A percentile compares a stretch with the other conserved stretches of the same genome.
phyloP scores from a whole-genome alignment of 2,888 invertebrate species.

The Eupelmus urozonus region DNA sequence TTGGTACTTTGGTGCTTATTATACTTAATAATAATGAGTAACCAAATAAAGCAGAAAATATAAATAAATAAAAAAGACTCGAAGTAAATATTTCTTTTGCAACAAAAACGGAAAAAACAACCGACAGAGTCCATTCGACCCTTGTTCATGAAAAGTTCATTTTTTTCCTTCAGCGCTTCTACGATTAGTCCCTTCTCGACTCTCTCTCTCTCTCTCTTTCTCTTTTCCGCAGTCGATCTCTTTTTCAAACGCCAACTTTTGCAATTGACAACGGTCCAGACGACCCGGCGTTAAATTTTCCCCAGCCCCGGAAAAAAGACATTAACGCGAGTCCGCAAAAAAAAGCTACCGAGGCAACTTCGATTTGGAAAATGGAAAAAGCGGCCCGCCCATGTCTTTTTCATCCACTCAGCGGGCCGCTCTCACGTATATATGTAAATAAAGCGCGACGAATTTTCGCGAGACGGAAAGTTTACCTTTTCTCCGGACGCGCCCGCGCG shows the following conservation, averaged over 20 bases:
- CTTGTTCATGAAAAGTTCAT: slow-evolving; percentile 12
- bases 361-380: slow-evolving; percentile 44
- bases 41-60: neutral
- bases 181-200: slow-evolving; percentile 42
- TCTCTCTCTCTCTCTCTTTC: slow-evolving; percentile 11
- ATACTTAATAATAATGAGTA: too few species aligned
- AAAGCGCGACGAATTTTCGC: slow-evolving; percentile 32
- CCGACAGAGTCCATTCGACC: slow-evolving; percentile 1
- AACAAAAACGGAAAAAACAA: slow-evolving; percentile 23
- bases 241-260: slow-evolving; percentile 20
- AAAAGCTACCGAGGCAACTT: neutral
- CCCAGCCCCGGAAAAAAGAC: neutral
- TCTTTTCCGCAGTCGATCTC: slow-evolving; percentile 1
- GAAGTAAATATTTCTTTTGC: neutral
- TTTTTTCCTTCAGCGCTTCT: neutral
- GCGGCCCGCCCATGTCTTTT: neutral
- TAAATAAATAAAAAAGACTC: neutral
- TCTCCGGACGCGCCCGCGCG: slow-evolving; percentile 2
- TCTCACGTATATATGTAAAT: slow-evolving; percentile 14
- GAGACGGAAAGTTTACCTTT: slow-evolving; percentile 29
- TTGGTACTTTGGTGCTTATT: too few species aligned
- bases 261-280: slow-evolving; percentile 46
- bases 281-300: slow-evolving; percentile 6
- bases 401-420: slow-evolving; percentile 1
- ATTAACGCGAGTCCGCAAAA: neutral